Base-by-base conservation (phyloP, 2,888 invertebrate genomes). In the Amblyteles armatorius region DNA sequence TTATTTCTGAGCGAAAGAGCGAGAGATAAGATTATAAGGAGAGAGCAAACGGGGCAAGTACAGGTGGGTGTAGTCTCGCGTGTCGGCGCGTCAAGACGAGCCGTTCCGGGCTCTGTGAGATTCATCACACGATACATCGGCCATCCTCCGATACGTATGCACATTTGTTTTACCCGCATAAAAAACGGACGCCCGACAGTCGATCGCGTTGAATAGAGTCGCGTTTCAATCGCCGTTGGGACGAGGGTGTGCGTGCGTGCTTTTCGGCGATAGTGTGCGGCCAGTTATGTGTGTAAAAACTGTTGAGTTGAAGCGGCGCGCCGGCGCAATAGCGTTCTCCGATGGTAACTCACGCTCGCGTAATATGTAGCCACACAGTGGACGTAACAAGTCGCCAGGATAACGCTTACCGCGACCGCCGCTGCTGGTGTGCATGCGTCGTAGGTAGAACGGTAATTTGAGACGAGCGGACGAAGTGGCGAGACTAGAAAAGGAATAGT, bases 21-120 rank as follows among this genome's bases (percentile, higher is more conserved):
- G 65, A 60, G 50, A 74, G 57, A 74, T 60, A 65, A 11, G 22
- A 22, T 74, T 74, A 69, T 11, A 73, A 57, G n/a, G 26, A 74
- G 50, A 63, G 55, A 79, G 5, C 52, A 13, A 74, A 22, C n/a
- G 74, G 86, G 80, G 85, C 40, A 87, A 82, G 86, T 90, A 86
- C 91, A 92, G 92, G 92, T 92, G 91, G 91, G 92, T 92, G 91
- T 90, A 88, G 89, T 88, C 89, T 81, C 85, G 83, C 71, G 73
- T 55, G 80, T 82, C 19, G 79, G 55, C 67, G 69, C 83, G 83
- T 80, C 76, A 69, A 69, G 73, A 81, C 77, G 69, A 72, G 71
- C 29, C 33, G 67, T 65, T 40, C 13, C 13, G 13, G 44, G 19
- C 9, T 44, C 16, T 57, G 44, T 52, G 29, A 68, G 78, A 71